A percentile compares a stretch with the other conserved stretches of the same genome.
phyloP scores from a whole-genome alignment of 2,113 vertebrate genomes.

The Engraulis encrasicolus region DNA sequence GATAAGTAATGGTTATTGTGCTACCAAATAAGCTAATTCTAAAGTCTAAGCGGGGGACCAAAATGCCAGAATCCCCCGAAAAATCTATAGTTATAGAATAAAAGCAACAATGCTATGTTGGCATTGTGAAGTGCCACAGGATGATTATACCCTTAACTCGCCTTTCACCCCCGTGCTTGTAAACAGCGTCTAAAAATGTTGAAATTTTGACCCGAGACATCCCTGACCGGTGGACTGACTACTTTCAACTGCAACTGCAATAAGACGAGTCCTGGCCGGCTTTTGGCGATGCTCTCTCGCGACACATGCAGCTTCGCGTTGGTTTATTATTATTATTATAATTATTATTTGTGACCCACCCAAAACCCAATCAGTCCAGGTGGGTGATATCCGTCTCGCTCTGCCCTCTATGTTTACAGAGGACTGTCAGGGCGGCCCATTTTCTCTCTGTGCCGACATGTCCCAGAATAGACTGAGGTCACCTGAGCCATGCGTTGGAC shows the following conservation, averaged over 20 bases:
- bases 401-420: neutral
- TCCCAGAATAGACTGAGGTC: conserved; percentile 6
- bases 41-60: conserved; percentile 75
- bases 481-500: neutral
- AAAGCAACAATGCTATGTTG: conserved; percentile 72
- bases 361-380: neutral
- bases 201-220: conserved; percentile 25
- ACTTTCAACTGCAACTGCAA: neutral
- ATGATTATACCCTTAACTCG: conserved; percentile 67
- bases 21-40: conserved; percentile 79
- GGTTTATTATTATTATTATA: neutral
- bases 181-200: conserved; percentile 34
- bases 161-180: conserved; percentile 45
- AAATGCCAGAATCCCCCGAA: conserved; percentile 71
- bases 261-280: neutral
- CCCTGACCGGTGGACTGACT: conserved; percentile 4
- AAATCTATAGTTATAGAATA: conserved; percentile 76
- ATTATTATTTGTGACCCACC: neutral
- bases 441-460: conserved; percentile 22
- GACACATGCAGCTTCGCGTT: conserved; percentile 7
- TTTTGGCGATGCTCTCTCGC: neutral
- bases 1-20: conserved; percentile 75
- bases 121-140: conserved; percentile 69
- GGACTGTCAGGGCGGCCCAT: conserved; percentile 24
- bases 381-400: neutral